Evolutionary conservation across 2,888 invertebrate genomes (phyloP).

Genomic region (Dasysyrphus tricinctus): DNA sequence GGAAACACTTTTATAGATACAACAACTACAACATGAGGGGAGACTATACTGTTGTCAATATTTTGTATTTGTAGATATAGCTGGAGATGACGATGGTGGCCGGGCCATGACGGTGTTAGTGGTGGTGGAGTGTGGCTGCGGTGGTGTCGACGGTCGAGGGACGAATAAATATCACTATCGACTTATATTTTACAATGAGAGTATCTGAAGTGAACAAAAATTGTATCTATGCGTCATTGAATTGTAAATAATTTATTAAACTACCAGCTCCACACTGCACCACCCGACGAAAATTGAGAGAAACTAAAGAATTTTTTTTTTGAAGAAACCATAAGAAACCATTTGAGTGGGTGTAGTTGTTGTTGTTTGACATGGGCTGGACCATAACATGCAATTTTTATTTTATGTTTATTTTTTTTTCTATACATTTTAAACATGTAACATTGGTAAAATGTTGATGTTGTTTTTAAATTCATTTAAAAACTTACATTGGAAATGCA

Average conservation of each 20-base stretch:
- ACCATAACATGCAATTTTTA: not conserved
- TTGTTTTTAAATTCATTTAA: slow-evolving; percentile 5
- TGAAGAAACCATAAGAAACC: slow-evolving; percentile 7
- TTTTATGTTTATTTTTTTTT: not conserved
- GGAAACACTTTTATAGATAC: slow-evolving; percentile 6
- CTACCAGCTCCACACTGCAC: not conserved
- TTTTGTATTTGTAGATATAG: slow-evolving; percentile 30
- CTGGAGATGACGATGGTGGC: not conserved
- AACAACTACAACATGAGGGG: not conserved
- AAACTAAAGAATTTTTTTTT: slow-evolving; percentile 21
- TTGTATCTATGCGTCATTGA: slow-evolving; percentile 69
- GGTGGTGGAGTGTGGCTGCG: not conserved
- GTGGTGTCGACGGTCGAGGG: not conserved
- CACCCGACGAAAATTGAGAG: not conserved
- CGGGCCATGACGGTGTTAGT: not conserved
- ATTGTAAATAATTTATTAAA: slow-evolving; percentile 63
- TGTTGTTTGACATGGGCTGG: slow-evolving; percentile 16
- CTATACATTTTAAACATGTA: not conserved
- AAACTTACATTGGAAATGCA: not conserved
- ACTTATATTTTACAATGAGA: not conserved
- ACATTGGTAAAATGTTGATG: slow-evolving; percentile 26
- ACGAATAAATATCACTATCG: slow-evolving; percentile 12
- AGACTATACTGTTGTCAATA: slow-evolving; percentile 60
- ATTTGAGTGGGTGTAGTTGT: slow-evolving; percentile 33
- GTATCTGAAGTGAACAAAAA: slow-evolving; percentile 46